phyloP scores from a whole-genome alignment of 2,797 vertebrate species.

The Tragopan temminckii region DNA sequence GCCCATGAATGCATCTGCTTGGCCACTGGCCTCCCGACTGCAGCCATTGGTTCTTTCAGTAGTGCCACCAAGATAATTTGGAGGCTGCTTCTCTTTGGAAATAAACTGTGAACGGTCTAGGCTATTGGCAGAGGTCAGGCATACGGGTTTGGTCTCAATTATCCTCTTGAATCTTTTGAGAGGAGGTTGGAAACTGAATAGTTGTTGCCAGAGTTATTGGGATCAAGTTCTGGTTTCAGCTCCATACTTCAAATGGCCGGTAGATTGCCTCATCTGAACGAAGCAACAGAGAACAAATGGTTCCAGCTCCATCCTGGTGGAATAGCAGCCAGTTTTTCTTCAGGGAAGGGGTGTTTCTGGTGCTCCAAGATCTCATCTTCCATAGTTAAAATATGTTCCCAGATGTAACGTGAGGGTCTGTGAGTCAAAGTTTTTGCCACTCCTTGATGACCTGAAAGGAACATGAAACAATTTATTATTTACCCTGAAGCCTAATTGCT shows the following conservation, averaged over 20 bases:
- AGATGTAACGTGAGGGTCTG: not conserved
- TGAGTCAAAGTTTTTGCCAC: not conserved
- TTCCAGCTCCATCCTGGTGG: constrained; percentile 2
- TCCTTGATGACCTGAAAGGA: not conserved
- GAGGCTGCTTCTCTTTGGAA: not conserved
- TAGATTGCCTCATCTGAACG: constrained; percentile 10
- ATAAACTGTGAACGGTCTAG: not conserved
- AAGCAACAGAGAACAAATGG: not conserved
- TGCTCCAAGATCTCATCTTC: not conserved
- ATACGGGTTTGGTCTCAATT: constrained; percentile 44
- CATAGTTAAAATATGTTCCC: not conserved
- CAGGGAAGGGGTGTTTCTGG: not conserved
- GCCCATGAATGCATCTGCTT: not conserved
- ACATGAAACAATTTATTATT: not conserved
- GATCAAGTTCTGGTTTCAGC: constrained; percentile 41
- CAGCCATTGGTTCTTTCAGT: not conserved
- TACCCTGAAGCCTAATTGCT: not conserved
- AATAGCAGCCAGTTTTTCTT: not conserved
- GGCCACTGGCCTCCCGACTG: not conserved
- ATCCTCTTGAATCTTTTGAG: constrained; percentile 25
- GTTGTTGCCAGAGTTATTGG: constrained; percentile 36
- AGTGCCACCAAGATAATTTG: not conserved
- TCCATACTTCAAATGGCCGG: not conserved
- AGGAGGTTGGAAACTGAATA: constrained; percentile 38
- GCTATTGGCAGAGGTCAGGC: constrained; percentile 43